phyloP scores from a whole-genome alignment of 2,797 vertebrate species.

The Falco berigora region DNA sequence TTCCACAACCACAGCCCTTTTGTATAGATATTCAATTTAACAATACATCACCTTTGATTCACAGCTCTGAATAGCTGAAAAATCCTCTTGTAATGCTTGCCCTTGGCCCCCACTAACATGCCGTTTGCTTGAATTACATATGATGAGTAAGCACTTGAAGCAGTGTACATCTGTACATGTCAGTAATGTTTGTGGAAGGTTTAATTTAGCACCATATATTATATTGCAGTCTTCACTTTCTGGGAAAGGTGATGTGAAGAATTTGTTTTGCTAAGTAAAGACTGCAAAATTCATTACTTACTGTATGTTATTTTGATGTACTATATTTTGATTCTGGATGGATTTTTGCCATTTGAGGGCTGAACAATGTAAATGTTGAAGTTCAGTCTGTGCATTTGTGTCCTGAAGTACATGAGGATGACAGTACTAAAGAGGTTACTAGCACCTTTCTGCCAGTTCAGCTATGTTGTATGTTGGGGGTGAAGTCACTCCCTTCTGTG shows the following conservation, averaged over 20 bases:
- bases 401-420: background rate
- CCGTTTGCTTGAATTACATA: conserved; percentile 1
- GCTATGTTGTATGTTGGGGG: background rate
- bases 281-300: background rate
- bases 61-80: conserved; percentile 26
- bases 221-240: conserved; percentile 21
- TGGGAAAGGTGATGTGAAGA: conserved; percentile 44
- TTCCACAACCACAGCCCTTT: background rate
- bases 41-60: conserved; percentile 22
- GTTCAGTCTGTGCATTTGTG: background rate
- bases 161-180: background rate
- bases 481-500: background rate
- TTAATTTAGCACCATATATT: conserved; percentile 16
- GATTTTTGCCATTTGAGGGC: background rate
- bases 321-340: background rate
- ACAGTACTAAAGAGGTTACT: background rate
- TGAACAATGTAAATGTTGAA: background rate
- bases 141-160: conserved; percentile 7
- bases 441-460: background rate
- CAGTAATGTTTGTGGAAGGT: background rate
- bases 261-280: background rate
- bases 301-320: background rate
- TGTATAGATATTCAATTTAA: background rate
- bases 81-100: background rate
- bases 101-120: background rate